Evolutionary conservation across 2,888 invertebrate genomes (phyloP).

Genomic region (Agriopis leucophaearia): DNA sequence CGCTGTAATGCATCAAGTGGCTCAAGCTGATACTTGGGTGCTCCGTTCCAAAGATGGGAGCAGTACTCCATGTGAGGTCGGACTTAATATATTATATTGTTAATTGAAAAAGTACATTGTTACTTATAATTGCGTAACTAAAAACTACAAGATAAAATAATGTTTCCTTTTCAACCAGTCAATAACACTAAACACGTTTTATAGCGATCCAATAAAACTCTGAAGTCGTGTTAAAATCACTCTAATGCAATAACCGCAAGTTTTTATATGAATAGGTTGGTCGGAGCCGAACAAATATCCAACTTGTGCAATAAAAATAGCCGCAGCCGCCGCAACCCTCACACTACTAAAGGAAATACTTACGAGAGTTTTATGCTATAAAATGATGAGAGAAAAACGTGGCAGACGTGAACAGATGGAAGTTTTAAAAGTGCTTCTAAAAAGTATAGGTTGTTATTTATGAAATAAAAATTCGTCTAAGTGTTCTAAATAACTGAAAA

Average conservation of each 20-base stretch:
- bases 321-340: slow-evolving; percentile 3
- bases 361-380: neutral
- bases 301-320: slow-evolving; percentile 26
- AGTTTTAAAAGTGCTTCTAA: neutral
- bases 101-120: too few species aligned
- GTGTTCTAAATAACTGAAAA: too few species aligned
- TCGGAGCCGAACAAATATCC: slow-evolving; percentile 12
- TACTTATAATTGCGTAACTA: too few species aligned
- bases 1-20: too few species aligned
- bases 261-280: slow-evolving; percentile 27
- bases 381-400: neutral
- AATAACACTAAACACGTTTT: slow-evolving; percentile 1
- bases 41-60: too few species aligned
- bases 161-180: neutral
- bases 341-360: slow-evolving; percentile 1
- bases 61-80: too few species aligned
- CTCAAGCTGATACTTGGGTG: too few species aligned
- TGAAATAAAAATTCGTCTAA: neutral
- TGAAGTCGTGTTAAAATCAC: slow-evolving; percentile 21
- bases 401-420: neutral
- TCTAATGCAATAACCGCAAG: slow-evolving; percentile 19
- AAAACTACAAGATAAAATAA: too few species aligned
- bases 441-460: neutral
- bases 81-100: too few species aligned
- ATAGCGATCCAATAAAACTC: slow-evolving; percentile 13